Evolutionary conservation across 2,797 vertebrate genomes (phyloP).

Genomic region (Esox masquinongy): DNA sequence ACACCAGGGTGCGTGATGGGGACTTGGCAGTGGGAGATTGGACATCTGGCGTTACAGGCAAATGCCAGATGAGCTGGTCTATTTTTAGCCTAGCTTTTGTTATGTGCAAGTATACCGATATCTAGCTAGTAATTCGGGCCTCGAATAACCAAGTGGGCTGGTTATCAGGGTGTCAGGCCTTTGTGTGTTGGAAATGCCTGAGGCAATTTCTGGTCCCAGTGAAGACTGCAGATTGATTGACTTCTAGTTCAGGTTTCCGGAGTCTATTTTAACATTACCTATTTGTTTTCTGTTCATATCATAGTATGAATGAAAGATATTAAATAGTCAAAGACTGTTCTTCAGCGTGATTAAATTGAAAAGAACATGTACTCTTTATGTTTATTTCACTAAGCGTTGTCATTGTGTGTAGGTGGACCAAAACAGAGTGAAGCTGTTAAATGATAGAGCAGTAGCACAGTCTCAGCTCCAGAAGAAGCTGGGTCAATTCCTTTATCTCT

Average conservation of each 20-base stretch:
- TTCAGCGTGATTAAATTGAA: no score
- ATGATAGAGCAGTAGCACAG: conserved; percentile 92
- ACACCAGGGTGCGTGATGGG: neutral
- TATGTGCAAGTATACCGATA: no score
- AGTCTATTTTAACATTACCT: neutral
- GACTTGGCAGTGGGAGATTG: neutral
- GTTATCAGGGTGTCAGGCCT: no score
- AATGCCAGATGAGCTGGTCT: no score
- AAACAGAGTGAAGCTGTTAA: conserved; percentile 95
- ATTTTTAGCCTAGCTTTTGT: no score
- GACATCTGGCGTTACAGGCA: no score
- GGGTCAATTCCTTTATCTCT: conserved; percentile 95
- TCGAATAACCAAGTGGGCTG: no score
- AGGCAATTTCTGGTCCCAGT: no score
- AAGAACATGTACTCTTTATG: neutral
- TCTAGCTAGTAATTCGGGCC: no score
- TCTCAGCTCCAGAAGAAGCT: conserved; percentile 98
- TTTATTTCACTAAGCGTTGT: no score
- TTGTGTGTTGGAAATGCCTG: no score
- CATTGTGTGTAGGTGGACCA: conserved; percentile 86
- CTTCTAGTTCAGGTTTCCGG: neutral
- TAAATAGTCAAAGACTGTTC: neutral
- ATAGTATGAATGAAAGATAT: neutral
- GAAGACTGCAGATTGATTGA: neutral
- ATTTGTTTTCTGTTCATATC: neutral